Conservation (phyloP, 2,113 vertebrate species). For the Arenaria interpres region DNA sequence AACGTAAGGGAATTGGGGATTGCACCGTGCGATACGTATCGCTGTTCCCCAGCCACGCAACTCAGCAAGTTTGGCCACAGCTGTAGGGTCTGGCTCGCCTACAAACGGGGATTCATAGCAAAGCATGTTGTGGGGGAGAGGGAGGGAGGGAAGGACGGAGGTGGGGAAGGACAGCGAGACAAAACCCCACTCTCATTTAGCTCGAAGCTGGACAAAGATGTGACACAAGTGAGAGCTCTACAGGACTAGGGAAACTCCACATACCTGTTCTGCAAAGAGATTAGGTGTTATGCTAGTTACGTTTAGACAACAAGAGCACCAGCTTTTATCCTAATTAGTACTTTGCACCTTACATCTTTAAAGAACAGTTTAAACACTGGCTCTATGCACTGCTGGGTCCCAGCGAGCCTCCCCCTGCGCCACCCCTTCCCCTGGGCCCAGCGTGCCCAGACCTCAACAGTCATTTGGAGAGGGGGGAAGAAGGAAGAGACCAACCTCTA, state of each 20-base stretch:
- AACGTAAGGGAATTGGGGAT: neutral
- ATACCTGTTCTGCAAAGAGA: neutral
- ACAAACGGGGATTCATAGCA: neutral
- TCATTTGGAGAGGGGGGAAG: neutral
- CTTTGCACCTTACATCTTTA: neutral
- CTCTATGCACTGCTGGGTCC: neutral
- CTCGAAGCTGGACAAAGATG: neutral
- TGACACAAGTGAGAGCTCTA: neutral
- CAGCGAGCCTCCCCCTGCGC: neutral
- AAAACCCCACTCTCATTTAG: slow-evolving; percentile 13
- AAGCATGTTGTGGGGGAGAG: slow-evolving; percentile 5
- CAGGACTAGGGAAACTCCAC: neutral
- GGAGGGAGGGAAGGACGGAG: neutral
- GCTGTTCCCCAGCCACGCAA: neutral
- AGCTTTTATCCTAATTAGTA: neutral
- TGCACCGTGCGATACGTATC: neutral
- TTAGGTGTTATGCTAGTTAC: neutral
- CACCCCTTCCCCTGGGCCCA: neutral
- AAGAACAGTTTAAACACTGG: neutral
- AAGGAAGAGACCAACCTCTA: neutral
- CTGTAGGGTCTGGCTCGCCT: neutral
- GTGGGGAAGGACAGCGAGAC: neutral
- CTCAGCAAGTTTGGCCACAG: neutral
- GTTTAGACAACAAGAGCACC: neutral
- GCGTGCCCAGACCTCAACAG: neutral